These are phyloP conservation scores for Serranus cabrilla DNA, from an alignment of 2,797 vertebrate species.

Conservation along the genomic window DNA sequence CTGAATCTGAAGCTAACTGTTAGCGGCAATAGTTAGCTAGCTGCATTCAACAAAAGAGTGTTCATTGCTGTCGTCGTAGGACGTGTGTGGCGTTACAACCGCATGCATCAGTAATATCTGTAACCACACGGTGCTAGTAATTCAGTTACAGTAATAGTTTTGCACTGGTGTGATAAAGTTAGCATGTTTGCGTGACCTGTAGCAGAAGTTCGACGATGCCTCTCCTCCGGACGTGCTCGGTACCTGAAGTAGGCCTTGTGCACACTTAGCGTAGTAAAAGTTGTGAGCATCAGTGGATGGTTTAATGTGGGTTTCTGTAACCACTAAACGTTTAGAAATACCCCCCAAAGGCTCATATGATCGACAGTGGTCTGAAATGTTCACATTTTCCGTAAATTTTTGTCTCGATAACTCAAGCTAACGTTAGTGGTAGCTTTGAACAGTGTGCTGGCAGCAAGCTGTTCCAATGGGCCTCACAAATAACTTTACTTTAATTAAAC, in stretches of 20 bases:
- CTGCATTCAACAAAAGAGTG: constrained; percentile 78
- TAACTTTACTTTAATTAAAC: constrained; percentile 23
- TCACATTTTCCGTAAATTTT: background rate
- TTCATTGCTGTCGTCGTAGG: constrained; percentile 22
- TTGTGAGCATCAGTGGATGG: constrained; percentile 62
- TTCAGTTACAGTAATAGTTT: constrained; percentile 16
- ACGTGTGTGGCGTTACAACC: background rate
- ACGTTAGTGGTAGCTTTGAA: constrained; percentile 63
- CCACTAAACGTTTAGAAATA: background rate
- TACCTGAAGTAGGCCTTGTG: constrained; percentile 81
- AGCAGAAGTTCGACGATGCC: constrained; percentile 80
- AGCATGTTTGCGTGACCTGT: constrained; percentile 75
- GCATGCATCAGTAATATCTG: background rate
- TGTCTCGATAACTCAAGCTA: constrained; percentile 50
- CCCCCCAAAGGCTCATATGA: background rate
- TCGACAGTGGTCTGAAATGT: background rate
- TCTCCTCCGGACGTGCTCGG: constrained; percentile 78
- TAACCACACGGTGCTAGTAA: background rate
- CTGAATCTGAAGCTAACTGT: constrained; percentile 59
- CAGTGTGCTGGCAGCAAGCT: constrained; percentile 66
- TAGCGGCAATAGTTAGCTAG: constrained; percentile 73
- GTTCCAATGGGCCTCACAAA: constrained; percentile 55
- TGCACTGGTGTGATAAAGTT: constrained; percentile 53
- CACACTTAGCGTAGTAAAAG: constrained; percentile 74
- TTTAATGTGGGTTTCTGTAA: constrained; percentile 14